These are phyloP conservation scores for Lampris incognitus DNA, from an alignment of 2,113 vertebrate genomes.

Conservation along the genomic window DNA sequence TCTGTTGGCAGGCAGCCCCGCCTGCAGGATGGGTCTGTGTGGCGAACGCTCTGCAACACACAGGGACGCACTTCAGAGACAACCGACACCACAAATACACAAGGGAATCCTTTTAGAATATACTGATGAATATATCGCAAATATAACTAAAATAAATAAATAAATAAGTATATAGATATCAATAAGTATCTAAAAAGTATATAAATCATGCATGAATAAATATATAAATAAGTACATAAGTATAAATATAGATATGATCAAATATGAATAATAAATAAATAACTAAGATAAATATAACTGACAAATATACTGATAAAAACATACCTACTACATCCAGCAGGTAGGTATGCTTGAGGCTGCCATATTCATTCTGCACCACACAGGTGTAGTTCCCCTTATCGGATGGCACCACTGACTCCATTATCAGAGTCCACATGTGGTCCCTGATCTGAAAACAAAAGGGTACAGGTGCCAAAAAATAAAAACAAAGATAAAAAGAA, in stretches of 20 bases:
- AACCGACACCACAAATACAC: no score
- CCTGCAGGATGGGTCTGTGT: constrained; percentile 91
- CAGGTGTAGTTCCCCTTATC: constrained; percentile 96
- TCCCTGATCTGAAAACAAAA: constrained; percentile 84
- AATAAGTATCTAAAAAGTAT: no score
- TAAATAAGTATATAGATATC: no score
- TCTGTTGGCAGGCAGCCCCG: constrained; percentile 91
- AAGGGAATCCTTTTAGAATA: no score
- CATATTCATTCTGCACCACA: constrained; percentile 90
- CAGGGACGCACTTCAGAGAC: no score
- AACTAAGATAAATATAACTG: background rate
- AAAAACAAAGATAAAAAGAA: background rate
- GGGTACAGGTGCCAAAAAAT: no score
- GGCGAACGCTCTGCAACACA: constrained; percentile 84
- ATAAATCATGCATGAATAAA: no score
- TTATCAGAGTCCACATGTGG: constrained; percentile 92
- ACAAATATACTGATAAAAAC: constrained; percentile 34
- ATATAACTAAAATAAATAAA: no score
- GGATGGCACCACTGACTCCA: constrained; percentile 92
- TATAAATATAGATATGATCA: no score
- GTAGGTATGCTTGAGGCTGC: constrained; percentile 92
- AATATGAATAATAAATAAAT: no score
- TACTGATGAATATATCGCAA: no score
- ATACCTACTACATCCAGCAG: constrained; percentile 93
- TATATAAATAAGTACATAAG: no score